Evolutionary conservation across 23 tunicate genomes (phyloP).

Genomic region (Halocynthia roretzi): DNA sequence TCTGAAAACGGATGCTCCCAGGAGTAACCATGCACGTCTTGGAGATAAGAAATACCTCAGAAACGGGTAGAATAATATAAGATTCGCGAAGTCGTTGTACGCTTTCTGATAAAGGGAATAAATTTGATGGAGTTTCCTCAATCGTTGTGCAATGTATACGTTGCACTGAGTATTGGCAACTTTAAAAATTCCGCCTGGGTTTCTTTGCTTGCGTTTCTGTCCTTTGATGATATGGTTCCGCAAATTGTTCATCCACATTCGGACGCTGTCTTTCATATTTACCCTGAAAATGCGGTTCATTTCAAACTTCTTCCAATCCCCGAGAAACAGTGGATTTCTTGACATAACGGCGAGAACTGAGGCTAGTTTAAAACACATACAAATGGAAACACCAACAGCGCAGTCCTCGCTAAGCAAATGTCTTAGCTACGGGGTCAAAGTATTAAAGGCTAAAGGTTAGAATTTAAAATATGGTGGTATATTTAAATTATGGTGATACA

Average conservation of each 20-base stretch:
- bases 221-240: no score
- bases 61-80: neutral
- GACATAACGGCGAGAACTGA: no score
- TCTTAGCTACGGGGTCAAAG: slow-evolving; percentile 11
- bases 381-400: no score
- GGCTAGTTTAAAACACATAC: no score
- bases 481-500: no score
- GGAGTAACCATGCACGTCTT: neutral
- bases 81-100: neutral
- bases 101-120: neutral
- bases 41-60: neutral
- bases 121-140: neutral
- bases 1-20: slow-evolving; percentile 56
- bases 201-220: no score
- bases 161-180: neutral
- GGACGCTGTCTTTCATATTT: no score
- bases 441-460: neutral
- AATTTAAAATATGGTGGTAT: no score
- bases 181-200: neutral
- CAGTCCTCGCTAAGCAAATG: neutral
- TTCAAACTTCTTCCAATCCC: no score
- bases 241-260: no score
- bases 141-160: neutral
- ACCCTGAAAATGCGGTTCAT: no score
- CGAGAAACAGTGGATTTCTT: no score